These are phyloP conservation scores for Phania funesta DNA, from an alignment of 2,888 invertebrate genomes.

Conservation along the genomic window DNA sequence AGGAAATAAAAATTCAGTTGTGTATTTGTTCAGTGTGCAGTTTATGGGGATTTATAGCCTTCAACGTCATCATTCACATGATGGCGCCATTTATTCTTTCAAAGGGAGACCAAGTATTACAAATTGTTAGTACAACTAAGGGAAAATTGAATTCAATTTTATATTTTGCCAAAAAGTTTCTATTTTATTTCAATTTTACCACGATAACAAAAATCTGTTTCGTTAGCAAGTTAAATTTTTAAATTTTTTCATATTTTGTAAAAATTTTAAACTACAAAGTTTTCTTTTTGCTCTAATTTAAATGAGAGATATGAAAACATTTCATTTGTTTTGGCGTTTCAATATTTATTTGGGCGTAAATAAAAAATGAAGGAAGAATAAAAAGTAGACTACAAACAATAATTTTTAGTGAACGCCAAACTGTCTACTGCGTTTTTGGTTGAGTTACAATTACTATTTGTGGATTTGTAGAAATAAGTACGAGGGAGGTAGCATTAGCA, in stretches of 20 bases:
- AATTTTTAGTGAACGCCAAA: constrained; percentile 48
- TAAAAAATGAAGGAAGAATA: not conserved
- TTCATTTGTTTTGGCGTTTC: not conserved
- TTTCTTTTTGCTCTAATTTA: not conserved
- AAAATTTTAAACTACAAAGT: not conserved
- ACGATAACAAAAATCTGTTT: not conserved
- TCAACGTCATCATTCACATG: not conserved
- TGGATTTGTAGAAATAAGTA: not conserved
- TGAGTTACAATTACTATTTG: constrained; percentile 32
- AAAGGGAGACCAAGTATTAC: not conserved
- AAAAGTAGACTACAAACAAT: constrained; percentile 27
- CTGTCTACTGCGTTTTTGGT: constrained; percentile 60
- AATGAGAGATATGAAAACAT: not conserved
- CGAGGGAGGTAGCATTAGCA: not conserved
- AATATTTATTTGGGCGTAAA: constrained; percentile 3
- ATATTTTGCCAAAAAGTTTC: constrained; percentile 4
- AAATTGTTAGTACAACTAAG: not conserved
- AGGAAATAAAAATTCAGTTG: not conserved
- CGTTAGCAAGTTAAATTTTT: not conserved
- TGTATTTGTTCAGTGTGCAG: not conserved
- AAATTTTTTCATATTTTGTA: not conserved
- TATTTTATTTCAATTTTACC: constrained; percentile 2
- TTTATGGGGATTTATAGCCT: not conserved
- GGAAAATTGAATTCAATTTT: not conserved
- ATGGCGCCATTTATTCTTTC: not conserved